Conservation (phyloP, 2,888 invertebrate genomes). For the Archips crataeganus region DNA sequence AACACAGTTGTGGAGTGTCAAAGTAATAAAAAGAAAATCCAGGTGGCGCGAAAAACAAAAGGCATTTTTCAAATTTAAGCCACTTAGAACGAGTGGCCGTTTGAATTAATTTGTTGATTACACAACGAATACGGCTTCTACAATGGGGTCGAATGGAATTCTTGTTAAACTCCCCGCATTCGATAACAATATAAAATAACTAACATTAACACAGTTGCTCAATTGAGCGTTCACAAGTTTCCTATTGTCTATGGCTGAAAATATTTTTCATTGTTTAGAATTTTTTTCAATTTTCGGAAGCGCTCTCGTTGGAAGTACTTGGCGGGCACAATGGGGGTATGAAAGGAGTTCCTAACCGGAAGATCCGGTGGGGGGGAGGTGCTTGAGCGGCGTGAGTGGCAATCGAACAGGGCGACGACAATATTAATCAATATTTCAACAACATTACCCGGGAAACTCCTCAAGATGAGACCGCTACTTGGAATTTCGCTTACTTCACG, state of each 20-base stretch:
- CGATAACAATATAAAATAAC: constrained; percentile 39
- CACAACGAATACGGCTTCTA: constrained; percentile 34
- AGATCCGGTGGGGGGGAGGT: constrained; percentile 65
- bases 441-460: constrained; percentile 72
- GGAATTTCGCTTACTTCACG: constrained; percentile 41
- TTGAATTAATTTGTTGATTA: constrained; percentile 42
- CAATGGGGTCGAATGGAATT: constrained; percentile 33
- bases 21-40: constrained; percentile 16
- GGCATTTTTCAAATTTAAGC: constrained; percentile 15
- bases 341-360: constrained; percentile 71
- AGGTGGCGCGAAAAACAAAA: constrained; percentile 37
- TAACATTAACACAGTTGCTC: constrained; percentile 60
- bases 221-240: constrained; percentile 61
- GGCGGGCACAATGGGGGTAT: constrained; percentile 67
- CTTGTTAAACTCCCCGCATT: constrained; percentile 26
- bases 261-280: constrained; percentile 55
- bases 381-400: constrained; percentile 68
- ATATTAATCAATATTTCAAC: constrained; percentile 87
- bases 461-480: constrained; percentile 74
- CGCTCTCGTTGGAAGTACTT: constrained; percentile 52
- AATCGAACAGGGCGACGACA: constrained; percentile 83
- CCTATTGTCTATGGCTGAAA: constrained; percentile 51
- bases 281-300: constrained; percentile 58
- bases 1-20: constrained; percentile 31
- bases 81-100: constrained; percentile 38